phyloP scores from a whole-genome alignment of 2,113 vertebrate genomes.

The Capreolus pygargus region DNA sequence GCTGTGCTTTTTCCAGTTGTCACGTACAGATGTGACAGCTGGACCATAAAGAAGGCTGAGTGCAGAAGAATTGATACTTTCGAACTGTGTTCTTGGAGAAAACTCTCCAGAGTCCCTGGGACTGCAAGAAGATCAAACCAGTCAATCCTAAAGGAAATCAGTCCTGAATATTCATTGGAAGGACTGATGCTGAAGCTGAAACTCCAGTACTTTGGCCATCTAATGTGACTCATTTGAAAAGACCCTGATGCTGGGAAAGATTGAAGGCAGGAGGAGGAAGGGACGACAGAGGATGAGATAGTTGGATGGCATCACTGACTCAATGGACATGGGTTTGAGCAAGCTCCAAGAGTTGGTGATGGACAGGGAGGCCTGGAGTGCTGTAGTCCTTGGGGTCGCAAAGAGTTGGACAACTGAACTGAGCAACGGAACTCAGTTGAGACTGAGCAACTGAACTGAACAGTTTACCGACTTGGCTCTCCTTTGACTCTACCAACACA shows the following conservation, averaged over 20 bases:
- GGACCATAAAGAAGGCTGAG: neutral
- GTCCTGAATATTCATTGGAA: neutral
- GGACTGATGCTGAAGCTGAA: neutral
- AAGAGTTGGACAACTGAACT: neutral
- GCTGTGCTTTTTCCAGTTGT: neutral
- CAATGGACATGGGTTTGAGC: neutral
- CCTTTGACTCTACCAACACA: neutral
- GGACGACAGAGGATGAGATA: neutral
- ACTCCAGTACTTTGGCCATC: neutral
- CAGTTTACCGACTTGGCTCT: neutral
- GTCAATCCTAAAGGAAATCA: neutral
- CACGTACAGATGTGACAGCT: neutral
- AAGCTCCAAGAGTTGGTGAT: fast-evolving
- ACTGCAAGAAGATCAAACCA: neutral
- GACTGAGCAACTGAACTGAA: neutral
- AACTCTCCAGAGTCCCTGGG: neutral
- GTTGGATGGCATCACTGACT: neutral
- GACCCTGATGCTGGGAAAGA: neutral
- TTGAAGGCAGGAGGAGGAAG: neutral
- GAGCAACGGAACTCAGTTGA: neutral
- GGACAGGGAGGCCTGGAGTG: neutral
- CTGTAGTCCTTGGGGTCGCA: neutral
- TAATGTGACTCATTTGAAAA: neutral
- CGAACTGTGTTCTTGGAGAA: neutral
- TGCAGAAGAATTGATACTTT: neutral